A percentile compares a stretch with the other conserved stretches of the same genome.
Conservation (phyloP, 2,888 invertebrate genomes). For the Celastrina argiolus region DNA sequence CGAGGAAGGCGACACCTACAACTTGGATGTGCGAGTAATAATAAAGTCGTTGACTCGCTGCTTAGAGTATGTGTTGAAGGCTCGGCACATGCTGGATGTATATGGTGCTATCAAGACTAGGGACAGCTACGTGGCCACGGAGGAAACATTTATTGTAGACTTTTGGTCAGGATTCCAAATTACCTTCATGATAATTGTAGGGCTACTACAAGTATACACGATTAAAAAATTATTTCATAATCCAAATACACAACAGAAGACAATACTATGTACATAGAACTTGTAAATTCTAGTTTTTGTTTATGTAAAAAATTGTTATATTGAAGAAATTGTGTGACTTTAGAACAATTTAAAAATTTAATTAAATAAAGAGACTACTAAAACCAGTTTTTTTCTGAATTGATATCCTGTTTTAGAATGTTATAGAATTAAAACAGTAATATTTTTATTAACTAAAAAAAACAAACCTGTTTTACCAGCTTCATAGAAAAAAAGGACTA, state of each 20-base stretch:
- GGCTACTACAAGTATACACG: conserved; percentile 86
- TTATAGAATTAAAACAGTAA: not conserved
- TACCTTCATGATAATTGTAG: conserved; percentile 83
- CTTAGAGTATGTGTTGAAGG: conserved; percentile 78
- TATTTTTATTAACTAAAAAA: not conserved
- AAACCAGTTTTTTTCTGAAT: not conserved
- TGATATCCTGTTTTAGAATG: not conserved
- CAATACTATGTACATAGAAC: not conserved
- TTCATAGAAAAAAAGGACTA: not conserved
- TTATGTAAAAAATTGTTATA: not conserved
- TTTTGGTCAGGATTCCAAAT: conserved; percentile 87
- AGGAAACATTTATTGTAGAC: conserved; percentile 89
- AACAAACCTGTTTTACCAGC: not conserved
- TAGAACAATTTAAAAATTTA: not conserved
- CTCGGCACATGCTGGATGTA: conserved; percentile 81
- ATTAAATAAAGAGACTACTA: not conserved
- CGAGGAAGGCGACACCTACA: conserved; percentile 49
- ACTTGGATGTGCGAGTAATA: conserved; percentile 71
- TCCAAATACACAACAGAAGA: conserved; percentile 19
- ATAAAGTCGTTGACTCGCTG: conserved; percentile 82
- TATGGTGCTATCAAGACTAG: conserved; percentile 86
- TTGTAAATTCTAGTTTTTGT: not conserved
- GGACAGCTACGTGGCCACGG: conserved; percentile 88
- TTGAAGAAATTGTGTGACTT: not conserved
- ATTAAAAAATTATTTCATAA: conserved; percentile 78